Evolutionary conservation across 35 echinoderm and acorn worm species (phyloP).

Genomic region (Holothuria glaberrima): DNA sequence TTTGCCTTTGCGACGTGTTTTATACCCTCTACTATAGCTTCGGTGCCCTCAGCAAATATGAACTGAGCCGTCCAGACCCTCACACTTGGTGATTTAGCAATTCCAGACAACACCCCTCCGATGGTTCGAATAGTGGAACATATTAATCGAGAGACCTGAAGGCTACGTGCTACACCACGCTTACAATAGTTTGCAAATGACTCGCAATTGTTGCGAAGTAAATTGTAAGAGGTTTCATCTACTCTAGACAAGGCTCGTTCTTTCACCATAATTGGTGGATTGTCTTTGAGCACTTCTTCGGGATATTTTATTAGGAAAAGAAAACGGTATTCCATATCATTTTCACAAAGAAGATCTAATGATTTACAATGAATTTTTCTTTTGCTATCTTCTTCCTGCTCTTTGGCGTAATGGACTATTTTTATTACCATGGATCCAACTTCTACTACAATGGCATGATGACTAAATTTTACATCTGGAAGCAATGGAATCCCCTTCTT

Average conservation of each 20-base stretch:
- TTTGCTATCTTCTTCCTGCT: no score
- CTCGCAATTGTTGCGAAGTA: slow-evolving; percentile 24
- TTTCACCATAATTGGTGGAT: neutral
- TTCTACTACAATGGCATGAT: slow-evolving; percentile 13
- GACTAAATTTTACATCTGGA: neutral
- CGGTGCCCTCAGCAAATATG: neutral
- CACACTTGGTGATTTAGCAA: neutral
- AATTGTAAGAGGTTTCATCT: neutral
- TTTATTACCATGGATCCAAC: neutral
- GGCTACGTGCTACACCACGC: neutral
- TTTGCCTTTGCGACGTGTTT: neutral
- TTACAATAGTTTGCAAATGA: slow-evolving; percentile 40
- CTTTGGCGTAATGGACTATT: neutral
- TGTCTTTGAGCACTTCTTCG: neutral
- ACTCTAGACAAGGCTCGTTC: neutral
- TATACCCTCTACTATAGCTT: neutral
- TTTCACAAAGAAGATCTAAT: no score
- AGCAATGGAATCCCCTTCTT: neutral
- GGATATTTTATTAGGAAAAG: slow-evolving; percentile 23
- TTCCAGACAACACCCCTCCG: neutral
- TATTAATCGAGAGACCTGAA: neutral
- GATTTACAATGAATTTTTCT: no score
- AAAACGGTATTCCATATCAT: no score
- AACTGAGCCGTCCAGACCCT: neutral
- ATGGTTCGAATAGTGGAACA: neutral